Base-by-base conservation (phyloP, 2,888 invertebrate genomes). In the Agriopis marginaria region DNA sequence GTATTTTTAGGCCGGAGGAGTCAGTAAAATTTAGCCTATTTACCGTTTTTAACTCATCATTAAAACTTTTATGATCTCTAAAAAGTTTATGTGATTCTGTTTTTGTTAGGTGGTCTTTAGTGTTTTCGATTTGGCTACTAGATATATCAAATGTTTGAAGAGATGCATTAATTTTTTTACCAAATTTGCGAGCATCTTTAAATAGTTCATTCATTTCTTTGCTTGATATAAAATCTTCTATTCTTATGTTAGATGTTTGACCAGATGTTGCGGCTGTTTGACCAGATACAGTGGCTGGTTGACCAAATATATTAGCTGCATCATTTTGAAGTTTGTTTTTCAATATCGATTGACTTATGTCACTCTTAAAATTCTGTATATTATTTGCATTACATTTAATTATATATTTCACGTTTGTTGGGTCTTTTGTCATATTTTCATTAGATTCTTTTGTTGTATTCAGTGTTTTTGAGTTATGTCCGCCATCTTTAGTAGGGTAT, bases 141-240 rank as follows among this genome's bases (percentile, higher is more conserved):
- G 50, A 23, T 10, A 3, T 14, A 3, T 1, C 23, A 51, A 32
- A 32, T 51, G 10, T 39, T 53, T 32, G 32, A 11, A 12, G 7
- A 32, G 53, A 53, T 39, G 9, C 2, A 11, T 39, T 7, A 0
- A 10, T 7, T 17, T 10, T 42, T 14, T 17, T 42, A 17, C 42
- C 17, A 17, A 56, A 56, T 42, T 56, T 40, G 5, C 17, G 11
- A 17, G 42, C 7, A 11, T 56, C 55, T 42, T 42, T 56, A 11
- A 56, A 56, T 6, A 56, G 55, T 14, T 56, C 42, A 10, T 42
- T 17, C 42, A 56, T 10, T 17, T 56, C 55, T 17, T 56, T 56
- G 10, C 10, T 42, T 17, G 55, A 56, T 10, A 42, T 40, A 14
- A 40, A 42, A 11, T 56, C 42, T 55, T 56, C 55, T 17, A 14